Evolutionary conservation across 2,888 invertebrate species (phyloP), one percentile per base, ranked within the genome.

Genomic region (Amphiduros pacificus): DNA sequence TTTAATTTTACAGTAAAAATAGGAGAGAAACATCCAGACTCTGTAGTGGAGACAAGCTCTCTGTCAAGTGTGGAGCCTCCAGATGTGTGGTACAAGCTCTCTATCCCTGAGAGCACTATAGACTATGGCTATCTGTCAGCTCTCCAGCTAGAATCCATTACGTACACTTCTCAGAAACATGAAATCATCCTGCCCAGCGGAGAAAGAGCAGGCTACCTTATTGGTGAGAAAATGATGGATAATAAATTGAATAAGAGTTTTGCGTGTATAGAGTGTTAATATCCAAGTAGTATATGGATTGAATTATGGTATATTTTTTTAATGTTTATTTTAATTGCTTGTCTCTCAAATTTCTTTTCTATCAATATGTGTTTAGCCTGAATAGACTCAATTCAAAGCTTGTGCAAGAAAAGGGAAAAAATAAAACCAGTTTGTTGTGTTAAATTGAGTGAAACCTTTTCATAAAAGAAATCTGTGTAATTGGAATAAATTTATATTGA

Each of bases 41-140:
- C 94, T 0, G 98, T 99, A 5, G 99, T 99, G 9, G 99, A 99
- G 84, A 99, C 99, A 0, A 96, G 96, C 9, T 97, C 98, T 0
- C 85, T 99, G 50, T 94, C 96, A 0, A 95, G 94, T 41, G 96
- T 98, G 56, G 93, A 93, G 76, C 94, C 97, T 0, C 91, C 92
- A 1, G 94, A 97, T 82, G 92, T 96, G 59, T 91, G 91, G 85
- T 98, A 97, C 84, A 76, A 79, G 40, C 67, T 85, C 28, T 70
- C 77, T 40, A 82, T 87, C 49, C 96, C 98, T 0, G 89, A 80
- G 55, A 89, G 60, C 90, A 92, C 71, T 0, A 89, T 97, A 61
- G 90, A 91, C 77, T 87, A 87, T 59, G 95, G 96, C 0, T 86
- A 90, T 61, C 86, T 99, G 66, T 98, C 98, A 2, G 97, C 98